A percentile compares a stretch with the other conserved stretches of the same genome.
phyloP scores from a whole-genome alignment of 2,113 vertebrate species.

The Sinocyclocheilus grahami region DNA sequence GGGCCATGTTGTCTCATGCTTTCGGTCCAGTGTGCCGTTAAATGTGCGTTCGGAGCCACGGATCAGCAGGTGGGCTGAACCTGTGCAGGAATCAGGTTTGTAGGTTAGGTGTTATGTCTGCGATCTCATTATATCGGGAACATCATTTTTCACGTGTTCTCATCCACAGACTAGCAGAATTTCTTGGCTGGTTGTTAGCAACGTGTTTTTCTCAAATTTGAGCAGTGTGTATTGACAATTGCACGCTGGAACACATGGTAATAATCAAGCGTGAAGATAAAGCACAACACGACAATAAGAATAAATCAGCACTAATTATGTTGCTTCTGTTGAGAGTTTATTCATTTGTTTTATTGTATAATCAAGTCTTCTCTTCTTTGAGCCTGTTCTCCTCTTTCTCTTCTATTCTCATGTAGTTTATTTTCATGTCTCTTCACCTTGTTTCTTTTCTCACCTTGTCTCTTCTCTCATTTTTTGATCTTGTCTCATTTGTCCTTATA shows the following conservation, averaged over 20 bases:
- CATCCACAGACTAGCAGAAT: background rate
- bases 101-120: conserved; percentile 16
- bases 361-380: conserved; percentile 11
- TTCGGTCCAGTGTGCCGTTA: background rate
- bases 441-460: background rate
- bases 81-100: conserved; percentile 26
- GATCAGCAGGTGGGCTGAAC: conserved; percentile 10
- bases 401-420: background rate
- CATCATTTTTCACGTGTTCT: background rate
- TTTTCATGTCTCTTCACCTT: too few species aligned
- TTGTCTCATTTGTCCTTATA: background rate
- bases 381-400: background rate
- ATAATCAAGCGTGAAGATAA: conserved; percentile 16
- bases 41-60: background rate
- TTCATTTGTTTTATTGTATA: background rate
- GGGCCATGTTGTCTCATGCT: background rate
- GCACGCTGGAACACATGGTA: background rate
- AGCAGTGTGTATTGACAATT: conserved; percentile 8
- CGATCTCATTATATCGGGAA: background rate
- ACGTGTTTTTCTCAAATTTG: background rate
- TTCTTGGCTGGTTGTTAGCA: background rate
- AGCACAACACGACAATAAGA: conserved; percentile 5
- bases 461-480: background rate
- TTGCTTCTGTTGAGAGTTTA: conserved; percentile 3
- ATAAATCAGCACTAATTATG: conserved; percentile 18